These are phyloP conservation scores for Amblyornis subalaris DNA, from an alignment of 2,113 vertebrate species.

Conservation along the genomic window DNA sequence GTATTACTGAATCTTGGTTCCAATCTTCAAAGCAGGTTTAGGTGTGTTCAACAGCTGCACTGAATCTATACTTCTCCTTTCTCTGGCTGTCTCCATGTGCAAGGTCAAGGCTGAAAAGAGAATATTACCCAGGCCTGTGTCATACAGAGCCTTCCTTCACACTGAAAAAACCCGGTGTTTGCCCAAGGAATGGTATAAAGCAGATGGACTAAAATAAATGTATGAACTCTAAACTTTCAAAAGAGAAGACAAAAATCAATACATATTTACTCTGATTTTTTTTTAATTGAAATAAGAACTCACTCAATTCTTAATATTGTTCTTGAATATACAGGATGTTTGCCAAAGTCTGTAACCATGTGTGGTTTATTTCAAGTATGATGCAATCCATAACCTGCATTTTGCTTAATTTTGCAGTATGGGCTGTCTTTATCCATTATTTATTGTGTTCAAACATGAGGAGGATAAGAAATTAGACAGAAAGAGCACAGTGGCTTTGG, in stretches of 20 bases:
- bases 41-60: background rate
- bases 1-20: background rate
- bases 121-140: background rate
- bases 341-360: background rate
- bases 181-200: background rate
- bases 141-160: background rate
- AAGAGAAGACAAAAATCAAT: background rate
- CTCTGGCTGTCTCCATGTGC: background rate
- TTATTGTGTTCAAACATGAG: background rate
- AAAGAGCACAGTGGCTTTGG: background rate
- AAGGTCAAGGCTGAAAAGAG: background rate
- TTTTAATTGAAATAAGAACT: background rate
- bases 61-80: background rate
- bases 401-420: constrained; percentile 14
- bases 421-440: constrained; percentile 12
- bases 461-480: background rate
- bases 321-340: background rate
- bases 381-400: background rate
- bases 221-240: background rate
- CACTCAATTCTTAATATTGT: background rate
- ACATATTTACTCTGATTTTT: background rate
- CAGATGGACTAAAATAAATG: background rate
- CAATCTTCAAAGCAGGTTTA: background rate
- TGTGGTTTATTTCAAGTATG: background rate
- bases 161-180: background rate